Evolutionary conservation across 2,888 invertebrate genomes (phyloP).

Genomic region (Sesia bembeciformis): DNA sequence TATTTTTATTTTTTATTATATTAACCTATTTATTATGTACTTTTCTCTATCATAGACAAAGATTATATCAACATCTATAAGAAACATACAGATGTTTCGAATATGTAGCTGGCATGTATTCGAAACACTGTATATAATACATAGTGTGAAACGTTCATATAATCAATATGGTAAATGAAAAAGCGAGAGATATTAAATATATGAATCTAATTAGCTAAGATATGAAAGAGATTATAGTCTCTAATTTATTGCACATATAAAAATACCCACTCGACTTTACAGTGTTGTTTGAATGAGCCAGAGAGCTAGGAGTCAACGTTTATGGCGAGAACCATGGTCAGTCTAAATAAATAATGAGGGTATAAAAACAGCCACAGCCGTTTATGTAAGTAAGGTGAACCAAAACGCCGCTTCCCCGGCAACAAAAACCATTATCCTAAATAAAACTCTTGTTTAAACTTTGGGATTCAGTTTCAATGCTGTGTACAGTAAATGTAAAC

Average conservation of each 20-base stretch:
- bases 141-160: background rate
- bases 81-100: slow-evolving; percentile 6
- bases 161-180: slow-evolving; percentile 35
- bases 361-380: slow-evolving; percentile 3
- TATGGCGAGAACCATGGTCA: slow-evolving; percentile 9
- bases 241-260: slow-evolving; percentile 69
- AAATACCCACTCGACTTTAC: slow-evolving; percentile 48
- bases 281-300: slow-evolving; percentile 18
- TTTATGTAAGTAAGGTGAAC: slow-evolving; percentile 24
- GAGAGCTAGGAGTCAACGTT: slow-evolving; percentile 19
- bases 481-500: no score
- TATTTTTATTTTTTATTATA: slow-evolving; percentile 70
- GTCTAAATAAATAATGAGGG: background rate
- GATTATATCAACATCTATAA: slow-evolving; percentile 67
- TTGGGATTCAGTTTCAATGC: slow-evolving; percentile 25
- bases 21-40: slow-evolving; percentile 68
- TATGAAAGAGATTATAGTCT: slow-evolving; percentile 56
- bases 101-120: background rate
- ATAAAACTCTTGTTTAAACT: slow-evolving; percentile 22
- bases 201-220: slow-evolving; percentile 64
- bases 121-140: background rate
- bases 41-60: slow-evolving; percentile 67
- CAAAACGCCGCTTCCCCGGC: slow-evolving; percentile 32
- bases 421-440: slow-evolving; percentile 25
- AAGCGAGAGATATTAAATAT: slow-evolving; percentile 54